Percentiles rank a stretch among this genome's conserved stretches.
These are phyloP conservation scores for Aeoliscus strigatus DNA, from an alignment of 2,797 vertebrate genomes.

Conservation along the genomic window DNA sequence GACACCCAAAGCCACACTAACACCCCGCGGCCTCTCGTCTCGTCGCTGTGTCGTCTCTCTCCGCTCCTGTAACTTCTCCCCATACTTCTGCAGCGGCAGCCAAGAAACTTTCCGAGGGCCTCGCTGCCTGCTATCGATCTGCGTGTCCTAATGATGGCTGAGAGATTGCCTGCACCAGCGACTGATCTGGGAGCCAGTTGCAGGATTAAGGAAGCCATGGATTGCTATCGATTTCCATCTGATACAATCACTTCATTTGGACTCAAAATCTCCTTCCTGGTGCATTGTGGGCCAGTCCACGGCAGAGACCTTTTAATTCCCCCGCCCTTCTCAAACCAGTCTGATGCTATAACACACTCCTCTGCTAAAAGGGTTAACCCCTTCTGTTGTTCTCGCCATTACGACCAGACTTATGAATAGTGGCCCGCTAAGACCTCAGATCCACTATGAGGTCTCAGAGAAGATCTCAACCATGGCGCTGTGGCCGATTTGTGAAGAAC, in stretches of 20 bases:
- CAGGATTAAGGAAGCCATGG: slow-evolving; percentile 78
- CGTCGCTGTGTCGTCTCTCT: slow-evolving; percentile 42
- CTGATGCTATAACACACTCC: slow-evolving; percentile 55
- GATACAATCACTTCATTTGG: slow-evolving; percentile 83
- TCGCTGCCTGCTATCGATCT: slow-evolving; percentile 66
- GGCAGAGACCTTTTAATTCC: slow-evolving; percentile 72
- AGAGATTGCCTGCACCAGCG: slow-evolving; percentile 73
- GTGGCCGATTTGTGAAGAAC: slow-evolving; percentile 56
- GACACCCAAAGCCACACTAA: slow-evolving; percentile 42
- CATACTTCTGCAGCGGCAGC: slow-evolving; percentile 52
- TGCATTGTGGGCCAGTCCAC: slow-evolving; percentile 61
- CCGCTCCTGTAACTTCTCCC: slow-evolving; percentile 22
- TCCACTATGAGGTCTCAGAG: slow-evolving; percentile 54
- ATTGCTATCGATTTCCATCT: slow-evolving; percentile 80
- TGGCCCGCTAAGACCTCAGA: slow-evolving; percentile 44
- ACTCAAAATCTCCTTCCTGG: slow-evolving; percentile 73
- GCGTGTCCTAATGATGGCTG: slow-evolving; percentile 72
- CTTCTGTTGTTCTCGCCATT: slow-evolving; percentile 66
- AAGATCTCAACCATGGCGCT: slow-evolving; percentile 40
- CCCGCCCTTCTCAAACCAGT: slow-evolving; percentile 22
- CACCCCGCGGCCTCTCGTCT: slow-evolving; percentile 44
- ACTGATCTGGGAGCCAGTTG: slow-evolving; percentile 70
- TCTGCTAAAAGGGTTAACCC: slow-evolving; percentile 70
- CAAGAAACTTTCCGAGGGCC: slow-evolving; percentile 58
- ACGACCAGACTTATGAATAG: slow-evolving; percentile 75